phyloP scores from a whole-genome alignment of 2,113 vertebrate species.

The Promerops cafer region DNA sequence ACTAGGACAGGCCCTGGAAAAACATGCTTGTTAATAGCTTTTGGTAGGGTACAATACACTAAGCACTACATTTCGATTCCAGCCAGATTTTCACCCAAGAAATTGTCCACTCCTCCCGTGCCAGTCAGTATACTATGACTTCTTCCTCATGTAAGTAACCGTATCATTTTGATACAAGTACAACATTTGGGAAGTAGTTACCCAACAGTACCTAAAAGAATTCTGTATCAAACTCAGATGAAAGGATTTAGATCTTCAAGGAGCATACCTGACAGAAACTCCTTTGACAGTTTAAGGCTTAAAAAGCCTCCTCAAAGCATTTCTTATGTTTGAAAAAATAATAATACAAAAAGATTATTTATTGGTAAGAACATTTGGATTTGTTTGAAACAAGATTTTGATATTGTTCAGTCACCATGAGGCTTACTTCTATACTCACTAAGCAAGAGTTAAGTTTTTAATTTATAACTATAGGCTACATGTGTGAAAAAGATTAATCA shows the following conservation, averaged over 20 bases:
- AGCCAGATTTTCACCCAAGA: not conserved
- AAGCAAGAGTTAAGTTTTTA: not conserved
- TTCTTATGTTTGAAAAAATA: not conserved
- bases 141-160: not conserved
- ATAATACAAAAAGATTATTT: not conserved
- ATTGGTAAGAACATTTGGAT: not conserved
- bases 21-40: accelerated
- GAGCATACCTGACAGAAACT: not conserved
- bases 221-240: not conserved
- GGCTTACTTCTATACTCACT: not conserved
- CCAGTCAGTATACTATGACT: not conserved
- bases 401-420: not conserved
- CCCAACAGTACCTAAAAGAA: not conserved
- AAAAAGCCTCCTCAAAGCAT: not conserved
- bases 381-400: not conserved
- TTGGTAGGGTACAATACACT: not conserved
- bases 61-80: not conserved
- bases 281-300: not conserved
- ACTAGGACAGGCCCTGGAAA: not conserved
- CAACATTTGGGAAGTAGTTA: not conserved
- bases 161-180: not conserved
- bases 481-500: not conserved
- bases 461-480: not conserved
- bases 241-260: not conserved
- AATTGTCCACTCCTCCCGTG: not conserved